phyloP scores from a whole-genome alignment of 2,113 vertebrate species.

The Taurulus bubalis region DNA sequence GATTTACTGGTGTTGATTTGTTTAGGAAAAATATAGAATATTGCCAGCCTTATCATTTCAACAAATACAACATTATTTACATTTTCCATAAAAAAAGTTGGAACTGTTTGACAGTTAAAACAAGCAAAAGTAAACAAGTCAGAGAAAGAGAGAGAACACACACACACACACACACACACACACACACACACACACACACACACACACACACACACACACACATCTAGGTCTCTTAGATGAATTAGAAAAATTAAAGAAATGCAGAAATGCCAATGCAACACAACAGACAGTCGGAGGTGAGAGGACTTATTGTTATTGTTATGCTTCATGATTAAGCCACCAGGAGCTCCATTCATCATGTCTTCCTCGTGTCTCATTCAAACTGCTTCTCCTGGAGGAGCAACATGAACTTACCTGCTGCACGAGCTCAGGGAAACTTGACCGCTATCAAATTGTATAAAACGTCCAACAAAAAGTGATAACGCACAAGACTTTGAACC shows the following conservation, averaged over 20 bases:
- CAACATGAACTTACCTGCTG: neutral
- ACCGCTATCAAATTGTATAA: neutral
- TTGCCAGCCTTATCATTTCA: neutral
- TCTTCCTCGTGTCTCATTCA: neutral
- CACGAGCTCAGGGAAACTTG: neutral
- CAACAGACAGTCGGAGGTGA: neutral
- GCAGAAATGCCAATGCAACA: neutral
- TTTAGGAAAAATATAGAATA: neutral
- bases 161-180: too few species aligned
- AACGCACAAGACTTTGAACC: neutral
- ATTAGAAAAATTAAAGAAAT: neutral
- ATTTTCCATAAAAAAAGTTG: neutral
- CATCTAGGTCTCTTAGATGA: neutral
- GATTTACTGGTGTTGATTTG: neutral
- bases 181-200: too few species aligned
- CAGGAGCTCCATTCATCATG: neutral
- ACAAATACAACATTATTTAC: neutral
- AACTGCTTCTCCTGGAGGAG: neutral
- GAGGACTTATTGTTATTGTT: neutral
- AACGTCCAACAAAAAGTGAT: neutral
- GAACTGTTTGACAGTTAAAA: neutral
- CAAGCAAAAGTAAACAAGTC: neutral
- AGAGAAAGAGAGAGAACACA: neutral
- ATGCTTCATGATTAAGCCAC: slow-evolving; percentile 6
- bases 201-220: too few species aligned